Evolutionary conservation across 2,797 vertebrate genomes (phyloP).

Genomic region (Ceryle rudis): DNA sequence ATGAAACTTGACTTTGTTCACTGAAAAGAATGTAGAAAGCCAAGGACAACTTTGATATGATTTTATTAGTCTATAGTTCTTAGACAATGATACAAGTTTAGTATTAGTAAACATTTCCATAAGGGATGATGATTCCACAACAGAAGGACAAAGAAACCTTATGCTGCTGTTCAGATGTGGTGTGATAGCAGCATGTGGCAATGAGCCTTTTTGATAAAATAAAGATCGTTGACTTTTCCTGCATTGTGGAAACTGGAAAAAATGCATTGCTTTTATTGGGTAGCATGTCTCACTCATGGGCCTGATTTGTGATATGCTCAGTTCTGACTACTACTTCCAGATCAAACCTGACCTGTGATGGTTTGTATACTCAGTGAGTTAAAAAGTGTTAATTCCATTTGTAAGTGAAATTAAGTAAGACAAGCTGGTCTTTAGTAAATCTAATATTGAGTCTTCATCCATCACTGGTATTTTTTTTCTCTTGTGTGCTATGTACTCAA

Average conservation of each 20-base stretch:
- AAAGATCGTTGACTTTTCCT: not conserved
- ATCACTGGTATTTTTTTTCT: not conserved
- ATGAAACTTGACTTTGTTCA: not conserved
- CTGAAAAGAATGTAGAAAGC: not conserved
- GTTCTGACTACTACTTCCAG: not conserved
- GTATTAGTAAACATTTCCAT: not conserved
- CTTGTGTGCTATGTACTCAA: accelerated
- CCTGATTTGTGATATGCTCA: not conserved
- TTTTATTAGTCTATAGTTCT: not conserved
- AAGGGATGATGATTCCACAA: not conserved
- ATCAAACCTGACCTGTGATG: not conserved
- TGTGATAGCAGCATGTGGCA: accelerated
- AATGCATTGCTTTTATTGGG: not conserved
- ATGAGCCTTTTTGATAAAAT: not conserved
- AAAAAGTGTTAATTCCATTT: not conserved
- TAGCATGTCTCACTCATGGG: not conserved
- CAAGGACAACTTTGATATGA: not conserved
- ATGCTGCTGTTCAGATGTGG: not conserved
- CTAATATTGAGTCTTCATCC: not conserved
- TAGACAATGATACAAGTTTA: not conserved
- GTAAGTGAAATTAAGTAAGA: not conserved
- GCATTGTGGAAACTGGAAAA: not conserved
- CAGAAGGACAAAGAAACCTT: not conserved
- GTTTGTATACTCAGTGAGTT: not conserved
- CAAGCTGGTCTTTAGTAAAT: accelerated